Percentiles rank a stretch among this genome's conserved stretches.
These are phyloP conservation scores for Microctenopoma stevenorrisi DNA, from an alignment of 2,797 vertebrate genomes.

Conservation along the genomic window DNA sequence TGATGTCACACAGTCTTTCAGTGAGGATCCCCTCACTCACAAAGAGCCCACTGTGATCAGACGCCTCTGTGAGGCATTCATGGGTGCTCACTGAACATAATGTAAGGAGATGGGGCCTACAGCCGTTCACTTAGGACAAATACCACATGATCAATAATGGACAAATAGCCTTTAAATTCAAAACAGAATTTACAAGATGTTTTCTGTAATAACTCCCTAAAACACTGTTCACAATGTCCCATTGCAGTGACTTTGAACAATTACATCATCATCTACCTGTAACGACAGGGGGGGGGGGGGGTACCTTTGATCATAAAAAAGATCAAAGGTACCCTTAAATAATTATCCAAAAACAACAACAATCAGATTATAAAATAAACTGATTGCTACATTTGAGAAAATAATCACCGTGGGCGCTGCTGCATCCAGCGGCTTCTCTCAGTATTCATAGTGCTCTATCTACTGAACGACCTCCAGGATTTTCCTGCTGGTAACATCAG, in stretches of 20 bases:
- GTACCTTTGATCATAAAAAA: not conserved
- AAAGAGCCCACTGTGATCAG: conserved; percentile 52
- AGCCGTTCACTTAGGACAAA: conserved; percentile 23
- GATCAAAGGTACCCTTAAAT: not conserved
- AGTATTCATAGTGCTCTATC: not conserved
- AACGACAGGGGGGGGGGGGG: conserved; percentile 21
- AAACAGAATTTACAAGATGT: not conserved
- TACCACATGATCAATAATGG: not conserved
- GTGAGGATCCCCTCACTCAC: conserved; percentile 29
- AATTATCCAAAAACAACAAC: not conserved
- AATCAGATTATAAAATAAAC: not conserved
- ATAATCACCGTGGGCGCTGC: not conserved
- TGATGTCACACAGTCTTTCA: conserved; percentile 15
- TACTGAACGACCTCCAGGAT: conserved; percentile 3
- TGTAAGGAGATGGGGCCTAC: conserved; percentile 18
- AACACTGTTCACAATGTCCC: not conserved
- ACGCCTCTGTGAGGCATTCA: conserved; percentile 41
- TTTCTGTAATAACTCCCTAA: not conserved
- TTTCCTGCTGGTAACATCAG: not conserved
- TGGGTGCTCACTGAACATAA: conserved; percentile 62
- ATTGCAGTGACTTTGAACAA: not conserved
- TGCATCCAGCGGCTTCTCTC: not conserved
- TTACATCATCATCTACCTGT: not conserved
- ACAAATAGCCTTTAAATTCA: not conserved
- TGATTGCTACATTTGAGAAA: no score